Evolutionary conservation across 1,140 invertebrate species (phyloP).

Genomic region (Drosophila kepulauana): DNA sequence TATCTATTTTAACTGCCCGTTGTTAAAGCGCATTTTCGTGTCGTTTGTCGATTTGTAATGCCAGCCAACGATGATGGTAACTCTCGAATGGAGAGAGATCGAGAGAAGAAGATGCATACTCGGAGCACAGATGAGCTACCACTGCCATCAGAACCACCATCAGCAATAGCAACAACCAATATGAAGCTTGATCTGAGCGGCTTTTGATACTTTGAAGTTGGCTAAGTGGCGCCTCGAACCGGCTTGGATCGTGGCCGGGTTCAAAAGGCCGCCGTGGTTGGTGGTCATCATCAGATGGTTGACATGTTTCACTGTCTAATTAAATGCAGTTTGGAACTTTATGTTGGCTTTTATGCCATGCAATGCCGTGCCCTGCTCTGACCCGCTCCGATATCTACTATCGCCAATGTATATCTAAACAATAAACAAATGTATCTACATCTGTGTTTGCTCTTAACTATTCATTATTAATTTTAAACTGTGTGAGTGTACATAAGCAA

Average conservation of each 20-base stretch:
- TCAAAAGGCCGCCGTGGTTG: conserved; percentile 73
- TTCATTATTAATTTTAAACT: conserved; percentile 46
- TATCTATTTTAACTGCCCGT: conserved; percentile 84
- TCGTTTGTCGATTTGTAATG: conserved; percentile 84
- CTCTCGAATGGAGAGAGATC: conserved; percentile 9
- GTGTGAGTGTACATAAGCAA: conserved; percentile 53
- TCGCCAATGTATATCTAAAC: conserved; percentile 49
- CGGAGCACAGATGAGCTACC: conserved; percentile 21
- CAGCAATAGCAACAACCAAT: conserved; percentile 4
- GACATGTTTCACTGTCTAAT: conserved; percentile 65
- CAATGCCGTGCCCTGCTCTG: conserved; percentile 34
- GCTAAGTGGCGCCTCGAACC: conserved; percentile 72
- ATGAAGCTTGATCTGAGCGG: conserved; percentile 35
- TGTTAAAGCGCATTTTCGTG: conserved; percentile 85
- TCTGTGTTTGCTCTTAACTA: conserved; percentile 49
- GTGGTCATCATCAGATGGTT: conserved; percentile 56
- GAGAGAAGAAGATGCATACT: conserved; percentile 21
- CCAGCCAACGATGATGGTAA: conserved; percentile 67
- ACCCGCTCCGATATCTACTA: conserved; percentile 18
- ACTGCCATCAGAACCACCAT: conserved; percentile 23
- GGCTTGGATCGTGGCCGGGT: conserved; percentile 51
- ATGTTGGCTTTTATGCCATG: conserved; percentile 72
- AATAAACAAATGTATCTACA: conserved; percentile 64
- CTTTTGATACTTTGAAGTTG: conserved; percentile 70
- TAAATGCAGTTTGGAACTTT: conserved; percentile 69